Evolutionary conservation across 2,113 vertebrate species (phyloP), one percentile per base, ranked within the genome.

Genomic region (Procavia capensis): DNA sequence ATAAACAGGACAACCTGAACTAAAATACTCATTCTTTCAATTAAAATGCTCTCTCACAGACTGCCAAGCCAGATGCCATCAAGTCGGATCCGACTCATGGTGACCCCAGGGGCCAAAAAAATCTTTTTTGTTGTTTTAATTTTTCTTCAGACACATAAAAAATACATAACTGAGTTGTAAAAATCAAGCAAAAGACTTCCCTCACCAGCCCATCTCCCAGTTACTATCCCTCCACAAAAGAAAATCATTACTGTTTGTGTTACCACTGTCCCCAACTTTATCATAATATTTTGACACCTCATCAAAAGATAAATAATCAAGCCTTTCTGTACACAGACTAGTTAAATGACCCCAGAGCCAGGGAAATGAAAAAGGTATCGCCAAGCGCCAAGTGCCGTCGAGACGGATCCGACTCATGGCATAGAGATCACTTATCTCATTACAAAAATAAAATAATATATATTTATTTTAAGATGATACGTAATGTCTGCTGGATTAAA

Each of bases 271-370:
- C 94, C 13, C 31, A 41, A 50, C 47, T 83, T 88, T 90, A 41
- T 50, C 90, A 93, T 16, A 90, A 45, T 43, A 94, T 91, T 94
- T 83, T 88, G 34, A 81, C 43, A 79, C 9, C 29, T 36, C 31
- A 88, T 57, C 61, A 43, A 50, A 92, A 93, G 86, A 87, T 24
- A 84, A 89, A 87, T 24, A 84, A 66, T 64, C 81, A 43, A 94
- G 64, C 6, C 6, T 61, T 85, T 96, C 22, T 16, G 59, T n/a
- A 63, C 16, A 85, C 0, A 88, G 63, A 90, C 47, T 59, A 90
- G 20, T 0, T 87, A 81, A 90, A 89, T 50, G 74, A 95, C 63
- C 9, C 88, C 43, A 76, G 29, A 59, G 47, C 9, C 10, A 79
- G 25, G 64, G 24, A 80, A 93, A 54, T 61, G 8, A 61, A 82